phyloP scores from a whole-genome alignment of 92 coral and sea anemone species.

The Epizoanthus scotinus region DNA sequence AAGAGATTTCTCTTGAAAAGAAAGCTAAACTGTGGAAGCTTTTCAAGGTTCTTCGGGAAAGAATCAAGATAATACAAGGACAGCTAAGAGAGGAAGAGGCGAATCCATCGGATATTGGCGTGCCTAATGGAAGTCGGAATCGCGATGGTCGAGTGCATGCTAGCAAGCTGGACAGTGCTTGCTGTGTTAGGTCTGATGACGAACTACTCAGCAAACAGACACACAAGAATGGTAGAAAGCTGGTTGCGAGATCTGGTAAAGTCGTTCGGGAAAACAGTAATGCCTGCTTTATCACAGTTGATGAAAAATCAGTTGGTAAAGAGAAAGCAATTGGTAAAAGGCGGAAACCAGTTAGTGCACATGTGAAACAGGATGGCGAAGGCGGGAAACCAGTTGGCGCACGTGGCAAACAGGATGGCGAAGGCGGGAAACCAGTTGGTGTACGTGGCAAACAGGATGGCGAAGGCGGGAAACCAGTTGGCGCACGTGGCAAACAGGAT shows the following conservation, averaged over 20 bases:
- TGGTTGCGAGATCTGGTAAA: neutral
- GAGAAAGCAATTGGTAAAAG: neutral
- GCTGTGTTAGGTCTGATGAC: neutral
- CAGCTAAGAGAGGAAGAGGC: neutral
- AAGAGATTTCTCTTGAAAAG: conserved; percentile 18
- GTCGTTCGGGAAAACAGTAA: neutral
- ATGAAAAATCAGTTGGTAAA: neutral
- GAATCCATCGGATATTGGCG: neutral
- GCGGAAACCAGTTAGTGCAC: neutral
- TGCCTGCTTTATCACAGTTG: neutral
- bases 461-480: neutral
- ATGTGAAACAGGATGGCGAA: neutral
- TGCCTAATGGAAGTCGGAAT: neutral
- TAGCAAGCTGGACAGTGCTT: neutral
- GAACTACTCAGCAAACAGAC: neutral
- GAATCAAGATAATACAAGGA: conserved; percentile 3
- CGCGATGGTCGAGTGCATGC: too few relatives aligned
- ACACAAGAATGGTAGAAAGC: neutral
- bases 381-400: neutral
- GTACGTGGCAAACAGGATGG: neutral
- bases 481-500: neutral
- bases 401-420: neutral
- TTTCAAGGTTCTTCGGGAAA: conserved; percentile 14
- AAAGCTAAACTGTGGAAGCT: conserved; percentile 2
- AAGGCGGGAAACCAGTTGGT: neutral